Evolutionary conservation across 2,888 invertebrate species (phyloP), one percentile per base, ranked within the genome.

Genomic region (Halictus quadricinctus): DNA sequence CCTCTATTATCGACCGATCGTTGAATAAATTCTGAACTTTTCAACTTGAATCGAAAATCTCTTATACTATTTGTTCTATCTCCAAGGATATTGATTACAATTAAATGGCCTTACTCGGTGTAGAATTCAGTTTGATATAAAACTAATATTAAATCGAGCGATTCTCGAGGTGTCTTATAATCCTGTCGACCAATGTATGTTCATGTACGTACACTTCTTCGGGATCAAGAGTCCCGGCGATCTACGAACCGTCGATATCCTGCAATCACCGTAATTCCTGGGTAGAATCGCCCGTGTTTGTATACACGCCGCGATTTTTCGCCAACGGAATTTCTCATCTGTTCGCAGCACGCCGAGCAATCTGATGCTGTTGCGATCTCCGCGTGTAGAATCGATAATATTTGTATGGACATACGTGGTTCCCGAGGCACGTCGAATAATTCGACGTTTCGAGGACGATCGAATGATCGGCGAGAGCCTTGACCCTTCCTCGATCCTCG

Each of bases 221-320:
- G 54, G 54, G 54, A 54, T n/a, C 54, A n/a, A 54, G 64, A 25
- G 64, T 64, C 64, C 64, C 25, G 25, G 64, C 64, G 64, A 64
- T 64, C 29, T 64, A n/a, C 29, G 64, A 73, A 50, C 70, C 54
- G 54, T 29, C 64, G 64, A 64, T 64, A 64, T 64, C 29, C 60
- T 41, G 78, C 43, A 46, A 79, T 72, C 41, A n/a, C 12, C n/a
- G 46, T 13, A 76, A 66, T 76, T 48, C 66, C 48, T 66, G 48
- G 69, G n/a, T 69, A 41, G 41, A 77, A 41, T 25, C 41, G 48
- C 46, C 36, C 12, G 48, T 48, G 43, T 64, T 76, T 64, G 64
- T 69, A 69, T n/a, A 69, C 69, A 41, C 36, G 69, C 64, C 18
- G 60, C 43, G 41, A 43, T 76, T 76, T 46, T 46, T 58, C 46